A percentile compares a stretch with the other conserved stretches of the same genome.
These are phyloP conservation scores for Macrotus californicus DNA, from an alignment of 2,113 vertebrate genomes.

Conservation along the genomic window DNA sequence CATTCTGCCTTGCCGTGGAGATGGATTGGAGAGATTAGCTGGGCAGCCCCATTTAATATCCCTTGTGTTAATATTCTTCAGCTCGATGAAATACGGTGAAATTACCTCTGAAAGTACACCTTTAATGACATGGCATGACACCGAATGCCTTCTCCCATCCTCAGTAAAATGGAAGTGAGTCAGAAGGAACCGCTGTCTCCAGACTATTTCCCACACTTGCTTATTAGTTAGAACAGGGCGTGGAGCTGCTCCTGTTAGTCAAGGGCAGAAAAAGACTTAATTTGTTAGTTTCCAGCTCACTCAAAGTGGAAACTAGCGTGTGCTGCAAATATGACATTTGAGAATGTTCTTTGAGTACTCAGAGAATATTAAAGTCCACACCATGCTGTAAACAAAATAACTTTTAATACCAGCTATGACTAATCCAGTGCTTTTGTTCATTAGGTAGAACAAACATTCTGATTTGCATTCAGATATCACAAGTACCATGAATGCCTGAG, in stretches of 20 bases:
- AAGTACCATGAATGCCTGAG: slow-evolving; percentile 62
- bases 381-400: slow-evolving; percentile 74
- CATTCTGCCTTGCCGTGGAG: background rate
- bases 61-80: background rate
- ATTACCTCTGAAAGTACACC: slow-evolving; percentile 17
- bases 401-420: slow-evolving; percentile 71
- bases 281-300: slow-evolving; percentile 51
- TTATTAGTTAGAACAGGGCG: background rate
- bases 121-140: background rate
- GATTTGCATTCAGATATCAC: slow-evolving; percentile 71
- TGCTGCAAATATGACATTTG: slow-evolving; percentile 69
- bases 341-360: slow-evolving; percentile 65
- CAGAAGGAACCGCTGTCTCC: background rate
- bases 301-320: slow-evolving; percentile 41
- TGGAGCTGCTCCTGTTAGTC: slow-evolving; percentile 1
- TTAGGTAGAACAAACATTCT: slow-evolving; percentile 71
- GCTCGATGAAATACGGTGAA: background rate
- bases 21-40: background rate
- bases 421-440: slow-evolving; percentile 76
- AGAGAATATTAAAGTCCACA: slow-evolving; percentile 38
- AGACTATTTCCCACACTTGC: background rate
- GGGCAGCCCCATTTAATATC: background rate
- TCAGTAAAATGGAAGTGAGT: slow-evolving; percentile 14
- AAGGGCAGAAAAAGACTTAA: slow-evolving; percentile 38
- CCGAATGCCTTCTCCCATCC: background rate